Conservation (phyloP, 2,797 vertebrate species). For the Nyctalus aviator region DNA sequence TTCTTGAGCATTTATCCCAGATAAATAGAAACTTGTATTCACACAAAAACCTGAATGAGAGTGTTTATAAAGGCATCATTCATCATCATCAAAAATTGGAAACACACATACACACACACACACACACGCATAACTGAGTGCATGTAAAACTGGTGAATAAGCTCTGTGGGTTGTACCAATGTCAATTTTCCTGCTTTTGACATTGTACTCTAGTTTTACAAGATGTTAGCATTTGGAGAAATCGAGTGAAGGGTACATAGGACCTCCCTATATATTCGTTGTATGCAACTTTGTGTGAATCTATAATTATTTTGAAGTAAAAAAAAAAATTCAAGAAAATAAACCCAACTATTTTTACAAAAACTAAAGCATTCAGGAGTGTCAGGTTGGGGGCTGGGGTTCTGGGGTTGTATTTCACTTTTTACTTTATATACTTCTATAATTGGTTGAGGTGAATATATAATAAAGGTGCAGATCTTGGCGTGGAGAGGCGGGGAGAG, state of each 20-base stretch:
- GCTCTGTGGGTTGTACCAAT: background rate
- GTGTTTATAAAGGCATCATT: slow-evolving; percentile 21
- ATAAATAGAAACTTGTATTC: background rate
- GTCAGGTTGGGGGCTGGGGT: background rate
- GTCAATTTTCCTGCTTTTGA: background rate
- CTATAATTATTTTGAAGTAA: slow-evolving; percentile 29
- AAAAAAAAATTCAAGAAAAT: slow-evolving; percentile 21
- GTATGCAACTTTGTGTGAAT: background rate
- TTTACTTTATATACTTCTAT: background rate
- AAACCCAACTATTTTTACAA: background rate
- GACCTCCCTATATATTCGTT: background rate
- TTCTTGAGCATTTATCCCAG: background rate
- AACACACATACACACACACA: background rate
- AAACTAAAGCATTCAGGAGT: background rate
- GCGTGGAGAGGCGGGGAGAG: background rate
- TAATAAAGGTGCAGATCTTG: background rate
- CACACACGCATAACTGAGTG: background rate
- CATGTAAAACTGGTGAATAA: background rate
- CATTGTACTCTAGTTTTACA: background rate
- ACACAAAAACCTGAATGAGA: background rate
- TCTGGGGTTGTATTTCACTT: background rate
- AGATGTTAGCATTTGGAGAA: background rate
- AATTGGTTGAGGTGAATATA: background rate
- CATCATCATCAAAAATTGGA: background rate
- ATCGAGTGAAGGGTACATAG: background rate